Conservation (phyloP, 2,888 invertebrate genomes). For the Caenorhabditis uteleia region DNA sequence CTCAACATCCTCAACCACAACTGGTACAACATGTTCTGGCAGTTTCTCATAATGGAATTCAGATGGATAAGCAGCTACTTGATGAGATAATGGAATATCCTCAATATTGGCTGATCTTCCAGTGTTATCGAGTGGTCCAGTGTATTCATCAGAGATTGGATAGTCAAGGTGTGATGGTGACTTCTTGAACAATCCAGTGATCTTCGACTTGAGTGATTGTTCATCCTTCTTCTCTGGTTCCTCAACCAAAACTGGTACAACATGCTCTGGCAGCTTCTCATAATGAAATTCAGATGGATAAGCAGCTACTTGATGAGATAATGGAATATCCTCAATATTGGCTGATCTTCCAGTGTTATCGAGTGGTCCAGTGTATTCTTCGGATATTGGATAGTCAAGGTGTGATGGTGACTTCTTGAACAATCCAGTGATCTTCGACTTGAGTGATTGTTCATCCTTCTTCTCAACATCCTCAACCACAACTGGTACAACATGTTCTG, state of each 20-base stretch:
- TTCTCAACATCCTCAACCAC: conserved; percentile 23
- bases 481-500: conserved; percentile 13
- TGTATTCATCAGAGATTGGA: conserved; percentile 16
- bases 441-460: conserved; percentile 18
- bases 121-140: conserved; percentile 31
- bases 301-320: conserved; percentile 15
- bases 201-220: background rate
- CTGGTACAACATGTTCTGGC: background rate
- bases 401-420: conserved; percentile 23
- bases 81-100: background rate
- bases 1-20: background rate
- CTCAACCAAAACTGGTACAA: background rate
- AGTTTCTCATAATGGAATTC: background rate
- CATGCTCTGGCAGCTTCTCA: conserved; percentile 11
- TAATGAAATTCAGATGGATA: conserved; percentile 34
- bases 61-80: background rate
- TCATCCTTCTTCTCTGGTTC: conserved; percentile 10
- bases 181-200: conserved; percentile 19
- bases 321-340: conserved; percentile 6
- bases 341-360: conserved; percentile 6
- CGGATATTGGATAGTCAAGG: conserved; percentile 13
- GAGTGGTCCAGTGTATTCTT: conserved; percentile 11
- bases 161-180: conserved; percentile 27
- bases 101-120: conserved; percentile 1
- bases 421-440: conserved; percentile 21